Evolutionary conservation across 2,888 invertebrate genomes (phyloP).

Genomic region (Tetrapedia diversipes): DNA sequence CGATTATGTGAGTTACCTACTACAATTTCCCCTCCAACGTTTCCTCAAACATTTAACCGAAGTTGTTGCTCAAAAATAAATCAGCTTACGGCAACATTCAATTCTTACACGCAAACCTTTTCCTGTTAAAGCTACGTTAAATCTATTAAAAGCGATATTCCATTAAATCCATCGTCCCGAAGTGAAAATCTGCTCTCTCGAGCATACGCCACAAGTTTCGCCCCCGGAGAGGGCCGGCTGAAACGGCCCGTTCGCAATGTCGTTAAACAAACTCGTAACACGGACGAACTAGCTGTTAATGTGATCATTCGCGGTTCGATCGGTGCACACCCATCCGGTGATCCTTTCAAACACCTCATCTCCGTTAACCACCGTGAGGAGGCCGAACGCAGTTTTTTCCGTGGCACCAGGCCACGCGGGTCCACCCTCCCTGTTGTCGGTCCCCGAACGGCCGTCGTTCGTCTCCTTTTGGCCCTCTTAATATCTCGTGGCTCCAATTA

Average conservation of each 20-base stretch:
- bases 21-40: no score
- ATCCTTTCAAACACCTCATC: conserved; percentile 55
- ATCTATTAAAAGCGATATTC: neutral
- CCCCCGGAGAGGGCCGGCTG: conserved; percentile 3
- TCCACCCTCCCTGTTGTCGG: conserved; percentile 57
- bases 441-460: conserved; percentile 37
- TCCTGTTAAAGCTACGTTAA: neutral
- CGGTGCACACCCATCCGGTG: conserved; percentile 64
- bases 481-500: conserved; percentile 82
- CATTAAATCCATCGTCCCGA: neutral
- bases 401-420: conserved; percentile 36
- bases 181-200: conserved; percentile 6
- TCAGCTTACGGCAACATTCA: no score
- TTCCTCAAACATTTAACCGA: no score
- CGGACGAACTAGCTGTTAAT: conserved; percentile 69
- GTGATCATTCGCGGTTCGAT: conserved; percentile 52
- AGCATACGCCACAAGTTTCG: neutral
- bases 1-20: no score
- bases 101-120: neutral
- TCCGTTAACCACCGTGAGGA: conserved; percentile 48
- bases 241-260: conserved; percentile 49
- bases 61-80: no score
- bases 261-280: conserved; percentile 71
- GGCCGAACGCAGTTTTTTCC: conserved; percentile 48
- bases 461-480: conserved; percentile 68